These are phyloP conservation scores for Rhea pennata DNA, from an alignment of 2,113 vertebrate species.

Conservation along the genomic window DNA sequence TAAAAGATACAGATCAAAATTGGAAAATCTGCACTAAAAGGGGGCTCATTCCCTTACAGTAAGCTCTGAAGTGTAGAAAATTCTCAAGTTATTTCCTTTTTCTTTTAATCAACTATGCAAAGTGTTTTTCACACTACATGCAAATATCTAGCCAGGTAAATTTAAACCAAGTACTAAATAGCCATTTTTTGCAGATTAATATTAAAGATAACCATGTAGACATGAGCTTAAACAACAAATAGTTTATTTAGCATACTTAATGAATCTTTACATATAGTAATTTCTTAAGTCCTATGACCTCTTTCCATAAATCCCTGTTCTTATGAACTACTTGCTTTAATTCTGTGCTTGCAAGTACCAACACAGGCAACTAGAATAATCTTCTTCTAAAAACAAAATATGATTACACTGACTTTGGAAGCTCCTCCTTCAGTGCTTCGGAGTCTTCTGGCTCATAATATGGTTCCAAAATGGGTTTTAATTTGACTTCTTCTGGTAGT, in stretches of 20 bases:
- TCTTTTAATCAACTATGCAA: neutral
- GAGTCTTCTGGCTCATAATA: conserved; percentile 72
- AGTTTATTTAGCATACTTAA: conserved; percentile 47
- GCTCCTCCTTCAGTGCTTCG: conserved; percentile 62
- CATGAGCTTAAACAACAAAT: conserved; percentile 39
- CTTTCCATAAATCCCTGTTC: neutral
- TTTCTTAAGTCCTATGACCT: neutral
- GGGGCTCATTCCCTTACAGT: neutral
- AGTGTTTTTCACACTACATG: neutral
- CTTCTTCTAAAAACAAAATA: neutral
- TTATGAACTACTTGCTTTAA: neutral
- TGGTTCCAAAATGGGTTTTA: conserved; percentile 72
- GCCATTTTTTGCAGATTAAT: neutral
- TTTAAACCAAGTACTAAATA: neutral
- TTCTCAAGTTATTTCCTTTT: neutral
- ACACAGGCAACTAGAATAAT: neutral
- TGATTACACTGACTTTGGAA: conserved; percentile 62
- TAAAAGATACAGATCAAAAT: neutral
- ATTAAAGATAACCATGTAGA: conserved; percentile 31
- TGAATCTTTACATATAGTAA: neutral
- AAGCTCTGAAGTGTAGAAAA: neutral
- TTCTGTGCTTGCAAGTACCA: neutral
- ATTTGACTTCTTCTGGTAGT: conserved; percentile 68
- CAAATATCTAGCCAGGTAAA: neutral
- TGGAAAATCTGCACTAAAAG: neutral